Percentiles rank a stretch among this genome's conserved stretches.
phyloP scores from a whole-genome alignment of 2,797 vertebrate species.

The Ciconia nigra region DNA sequence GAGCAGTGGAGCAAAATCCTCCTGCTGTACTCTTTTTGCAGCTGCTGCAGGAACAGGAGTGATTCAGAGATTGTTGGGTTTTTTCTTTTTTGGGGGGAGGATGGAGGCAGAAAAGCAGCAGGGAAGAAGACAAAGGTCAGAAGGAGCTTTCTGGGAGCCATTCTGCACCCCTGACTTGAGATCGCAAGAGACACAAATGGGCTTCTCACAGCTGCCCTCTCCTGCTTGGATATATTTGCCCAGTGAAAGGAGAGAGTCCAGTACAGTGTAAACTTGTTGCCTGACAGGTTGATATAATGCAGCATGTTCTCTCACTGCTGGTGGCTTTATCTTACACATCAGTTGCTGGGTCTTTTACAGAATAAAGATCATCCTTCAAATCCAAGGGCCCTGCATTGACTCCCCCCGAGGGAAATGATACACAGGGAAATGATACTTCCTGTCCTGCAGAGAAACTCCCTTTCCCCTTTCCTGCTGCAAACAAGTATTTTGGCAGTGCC shows the following conservation, averaged over 20 bases:
- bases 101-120: background rate
- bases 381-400: rapidly evolving
- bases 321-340: background rate
- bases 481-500: background rate
- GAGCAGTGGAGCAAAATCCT: background rate
- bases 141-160: background rate
- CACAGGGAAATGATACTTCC: background rate
- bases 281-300: background rate
- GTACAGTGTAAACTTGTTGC: background rate
- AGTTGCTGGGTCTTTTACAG: background rate
- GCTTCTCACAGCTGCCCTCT: background rate
- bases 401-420: rapidly evolving
- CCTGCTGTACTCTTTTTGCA: background rate
- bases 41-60: background rate
- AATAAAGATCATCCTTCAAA: background rate
- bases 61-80: background rate
- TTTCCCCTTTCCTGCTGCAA: background rate
- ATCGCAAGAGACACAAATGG: background rate
- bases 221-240: background rate
- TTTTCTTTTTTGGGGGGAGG: background rate
- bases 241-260: background rate
- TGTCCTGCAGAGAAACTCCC: background rate
- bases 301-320: background rate
- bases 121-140: background rate
- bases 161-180: background rate